Conservation (phyloP, 1,140 invertebrate species). For the Zaprionus lachaisei region DNA sequence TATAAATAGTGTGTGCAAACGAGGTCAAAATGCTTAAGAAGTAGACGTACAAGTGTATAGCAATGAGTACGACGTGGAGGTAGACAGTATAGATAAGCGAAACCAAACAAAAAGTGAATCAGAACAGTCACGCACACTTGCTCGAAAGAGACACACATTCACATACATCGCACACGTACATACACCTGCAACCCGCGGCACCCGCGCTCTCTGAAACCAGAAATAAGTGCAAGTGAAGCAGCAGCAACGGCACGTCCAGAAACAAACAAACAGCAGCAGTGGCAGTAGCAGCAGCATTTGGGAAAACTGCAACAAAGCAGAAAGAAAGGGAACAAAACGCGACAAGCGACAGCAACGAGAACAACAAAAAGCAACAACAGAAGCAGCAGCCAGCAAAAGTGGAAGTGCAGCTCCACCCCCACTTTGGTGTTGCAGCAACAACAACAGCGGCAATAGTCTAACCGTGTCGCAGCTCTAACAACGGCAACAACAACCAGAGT, state of each 20-base stretch:
- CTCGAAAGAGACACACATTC: constrained; percentile 10
- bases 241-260: constrained; percentile 39
- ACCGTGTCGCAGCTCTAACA: constrained; percentile 33
- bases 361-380: constrained; percentile 39
- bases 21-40: not conserved
- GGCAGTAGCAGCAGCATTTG: constrained; percentile 45
- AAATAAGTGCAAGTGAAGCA: constrained; percentile 79
- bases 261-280: constrained; percentile 40
- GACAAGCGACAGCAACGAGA: constrained; percentile 44
- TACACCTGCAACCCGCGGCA: constrained; percentile 39
- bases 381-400: constrained; percentile 48
- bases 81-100: constrained; percentile 1
- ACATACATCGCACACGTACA: constrained; percentile 32
- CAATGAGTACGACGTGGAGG: not conserved
- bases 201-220: constrained; percentile 58
- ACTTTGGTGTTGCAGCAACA: constrained; percentile 41
- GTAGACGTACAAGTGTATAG: not conserved
- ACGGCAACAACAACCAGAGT: constrained; percentile 31
- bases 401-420: constrained; percentile 58
- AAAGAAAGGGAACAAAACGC: constrained; percentile 68
- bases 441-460: constrained; percentile 8
- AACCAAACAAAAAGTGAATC: constrained; percentile 65
- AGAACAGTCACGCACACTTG: constrained; percentile 57
- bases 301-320: constrained; percentile 54
- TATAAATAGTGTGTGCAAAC: constrained; percentile 5